These are phyloP conservation scores for Megathymus violae DNA, from an alignment of 1,140 invertebrate species.

Conservation along the genomic window DNA sequence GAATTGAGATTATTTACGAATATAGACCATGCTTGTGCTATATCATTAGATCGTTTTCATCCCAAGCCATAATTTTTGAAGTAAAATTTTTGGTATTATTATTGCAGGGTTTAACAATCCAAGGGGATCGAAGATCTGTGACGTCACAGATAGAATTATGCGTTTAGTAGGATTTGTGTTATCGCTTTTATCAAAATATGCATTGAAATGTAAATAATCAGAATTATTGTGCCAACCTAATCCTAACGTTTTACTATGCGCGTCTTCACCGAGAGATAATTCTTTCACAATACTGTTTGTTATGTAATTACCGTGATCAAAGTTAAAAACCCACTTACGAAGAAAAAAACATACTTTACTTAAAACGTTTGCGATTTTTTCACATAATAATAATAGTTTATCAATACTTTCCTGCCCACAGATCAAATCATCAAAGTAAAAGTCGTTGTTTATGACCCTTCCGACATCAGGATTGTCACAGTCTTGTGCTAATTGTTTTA, in stretches of 20 bases:
- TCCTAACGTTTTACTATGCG: constrained; percentile 7
- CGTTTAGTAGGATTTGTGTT: constrained; percentile 28
- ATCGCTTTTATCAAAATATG: constrained; percentile 5
- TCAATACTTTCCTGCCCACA: constrained; percentile 29
- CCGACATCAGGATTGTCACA: constrained; percentile 18
- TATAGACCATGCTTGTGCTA: constrained; percentile 5
- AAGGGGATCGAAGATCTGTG: constrained; percentile 38
- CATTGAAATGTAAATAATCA: constrained; percentile 7
- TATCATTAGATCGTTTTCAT: constrained; percentile 24
- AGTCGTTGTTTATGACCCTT: constrained; percentile 24
- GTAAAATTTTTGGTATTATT: constrained; percentile 30
- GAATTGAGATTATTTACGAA: constrained; percentile 8
- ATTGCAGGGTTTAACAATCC: constrained; percentile 26
- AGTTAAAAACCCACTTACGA: constrained; percentile 33
- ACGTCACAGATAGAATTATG: constrained; percentile 30
- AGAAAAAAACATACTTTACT: constrained; percentile 14
- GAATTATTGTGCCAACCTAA: constrained; percentile 5
- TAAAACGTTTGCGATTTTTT: constrained; percentile 9
- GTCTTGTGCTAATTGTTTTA: constrained; percentile 30
- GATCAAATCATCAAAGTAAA: constrained; percentile 38
- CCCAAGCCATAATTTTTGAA: constrained; percentile 39
- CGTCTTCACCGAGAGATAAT: not conserved
- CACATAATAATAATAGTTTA: constrained; percentile 24
- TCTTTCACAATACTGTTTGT: not conserved
- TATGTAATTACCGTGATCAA: not conserved